Evolutionary conservation across 2,113 vertebrate species (phyloP).

Genomic region (Hucho hucho): DNA sequence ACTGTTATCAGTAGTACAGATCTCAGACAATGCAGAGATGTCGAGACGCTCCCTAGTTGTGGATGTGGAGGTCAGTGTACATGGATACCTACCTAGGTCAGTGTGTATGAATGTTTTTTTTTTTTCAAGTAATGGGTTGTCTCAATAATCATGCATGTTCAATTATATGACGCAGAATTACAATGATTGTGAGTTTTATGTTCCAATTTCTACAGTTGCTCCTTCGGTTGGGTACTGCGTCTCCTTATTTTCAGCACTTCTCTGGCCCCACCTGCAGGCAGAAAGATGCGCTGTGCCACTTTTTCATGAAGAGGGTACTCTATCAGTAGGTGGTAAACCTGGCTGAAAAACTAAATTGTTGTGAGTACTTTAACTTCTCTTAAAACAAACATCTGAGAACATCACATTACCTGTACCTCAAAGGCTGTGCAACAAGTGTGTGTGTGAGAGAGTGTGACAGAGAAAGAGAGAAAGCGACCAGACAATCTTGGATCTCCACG

Average conservation of each 20-base stretch:
- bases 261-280: background rate
- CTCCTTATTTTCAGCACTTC: background rate
- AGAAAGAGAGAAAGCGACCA: background rate
- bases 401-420: background rate
- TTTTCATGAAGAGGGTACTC: background rate
- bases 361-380: background rate
- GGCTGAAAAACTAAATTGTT: background rate
- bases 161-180: too few relatives aligned
- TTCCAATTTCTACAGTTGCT: too few relatives aligned
- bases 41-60: too few relatives aligned
- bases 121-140: too few relatives aligned
- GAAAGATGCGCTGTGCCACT: background rate
- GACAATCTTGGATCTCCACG: background rate
- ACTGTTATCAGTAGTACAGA: too few relatives aligned
- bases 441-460: background rate
- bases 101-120: too few relatives aligned
- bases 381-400: background rate
- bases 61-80: too few relatives aligned
- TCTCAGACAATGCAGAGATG: too few relatives aligned
- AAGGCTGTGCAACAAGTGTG: background rate
- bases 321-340: background rate
- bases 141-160: too few relatives aligned
- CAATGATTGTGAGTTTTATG: too few relatives aligned
- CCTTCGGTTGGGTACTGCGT: too few relatives aligned
- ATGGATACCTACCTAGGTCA: too few relatives aligned